A percentile compares a stretch with the other conserved stretches of the same genome.
These are phyloP conservation scores for Diploscapter pachys DNA, from an alignment of 1,140 invertebrate species.

Conservation along the genomic window DNA sequence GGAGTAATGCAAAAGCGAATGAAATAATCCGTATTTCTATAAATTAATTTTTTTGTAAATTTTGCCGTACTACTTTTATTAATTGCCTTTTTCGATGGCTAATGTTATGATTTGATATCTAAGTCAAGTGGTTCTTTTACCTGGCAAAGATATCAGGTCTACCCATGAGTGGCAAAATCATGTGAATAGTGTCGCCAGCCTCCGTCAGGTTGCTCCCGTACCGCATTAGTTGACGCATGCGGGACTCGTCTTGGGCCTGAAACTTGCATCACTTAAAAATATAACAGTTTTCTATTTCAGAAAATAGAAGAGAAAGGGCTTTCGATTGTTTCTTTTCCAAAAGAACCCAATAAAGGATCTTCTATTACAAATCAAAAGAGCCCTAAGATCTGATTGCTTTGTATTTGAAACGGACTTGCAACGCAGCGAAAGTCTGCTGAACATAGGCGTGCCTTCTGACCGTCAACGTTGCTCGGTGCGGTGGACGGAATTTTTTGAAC, in stretches of 20 bases:
- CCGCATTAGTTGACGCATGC: not conserved
- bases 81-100: no score
- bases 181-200: constrained; percentile 34
- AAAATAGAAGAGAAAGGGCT: no score
- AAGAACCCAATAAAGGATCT: not conserved
- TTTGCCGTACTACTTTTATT: no score
- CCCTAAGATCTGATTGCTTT: not conserved
- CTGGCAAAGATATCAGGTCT: constrained; percentile 29
- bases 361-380: not conserved
- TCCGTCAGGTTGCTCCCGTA: constrained; percentile 2
- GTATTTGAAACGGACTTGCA: constrained; percentile 56
- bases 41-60: no score
- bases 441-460: constrained; percentile 88
- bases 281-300: no score
- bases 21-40: no score
- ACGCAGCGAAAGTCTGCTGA: constrained; percentile 76
- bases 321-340: no score
- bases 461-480: constrained; percentile 81
- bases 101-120: no score
- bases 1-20: no score
- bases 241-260: no score
- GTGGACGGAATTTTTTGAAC: constrained; percentile 86
- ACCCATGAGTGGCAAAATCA: constrained; percentile 47
- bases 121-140: not conserved
- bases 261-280: no score